Percentiles rank a stretch among this genome's conserved stretches.
Evolutionary conservation across 2,888 invertebrate species (phyloP).

Genomic region (Drosophila buzzatii): DNA sequence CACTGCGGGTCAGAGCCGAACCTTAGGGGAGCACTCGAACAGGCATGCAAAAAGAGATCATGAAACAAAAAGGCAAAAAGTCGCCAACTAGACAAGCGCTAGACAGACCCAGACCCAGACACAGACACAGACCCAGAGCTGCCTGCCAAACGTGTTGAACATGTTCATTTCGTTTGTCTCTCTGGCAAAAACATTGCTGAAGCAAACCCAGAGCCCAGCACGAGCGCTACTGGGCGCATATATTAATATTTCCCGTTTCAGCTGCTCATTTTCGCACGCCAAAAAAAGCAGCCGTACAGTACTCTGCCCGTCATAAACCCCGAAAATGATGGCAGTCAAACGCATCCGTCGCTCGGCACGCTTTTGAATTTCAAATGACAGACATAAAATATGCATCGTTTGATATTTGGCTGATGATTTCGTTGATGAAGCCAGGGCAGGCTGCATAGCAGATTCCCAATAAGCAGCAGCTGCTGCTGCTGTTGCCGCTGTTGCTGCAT

Average conservation of each 20-base stretch:
- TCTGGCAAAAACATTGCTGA: conserved; percentile 24
- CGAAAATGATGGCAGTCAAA: conserved; percentile 45
- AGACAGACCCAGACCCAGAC: conserved; percentile 20
- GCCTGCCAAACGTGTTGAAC: conserved; percentile 37
- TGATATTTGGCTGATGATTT: conserved; percentile 69
- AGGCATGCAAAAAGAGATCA: conserved; percentile 37
- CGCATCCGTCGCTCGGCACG: conserved; percentile 54
- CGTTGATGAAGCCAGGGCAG: conserved; percentile 28
- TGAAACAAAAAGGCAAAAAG: conserved; percentile 25
- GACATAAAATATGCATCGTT: conserved; percentile 74
- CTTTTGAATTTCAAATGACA: conserved; percentile 77
- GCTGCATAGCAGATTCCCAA: conserved; percentile 25
- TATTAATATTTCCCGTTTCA: conserved; percentile 54
- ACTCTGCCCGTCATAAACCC: background rate
- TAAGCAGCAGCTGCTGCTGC: conserved; percentile 15
- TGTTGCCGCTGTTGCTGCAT: conserved; percentile 15
- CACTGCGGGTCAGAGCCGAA: conserved; percentile 13
- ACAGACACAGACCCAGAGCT: background rate
- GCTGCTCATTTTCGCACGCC: conserved; percentile 70
- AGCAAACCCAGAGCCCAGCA: conserved; percentile 6
- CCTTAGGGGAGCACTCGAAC: conserved; percentile 30
- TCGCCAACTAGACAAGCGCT: conserved; percentile 34
- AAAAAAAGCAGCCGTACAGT: conserved; percentile 13
- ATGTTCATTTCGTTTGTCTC: conserved; percentile 37
- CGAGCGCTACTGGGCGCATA: conserved; percentile 46